Evolutionary conservation across 2,888 invertebrate genomes (phyloP), one percentile per base, ranked within the genome.

Genomic region (Chaetogeoica ovagalla): DNA sequence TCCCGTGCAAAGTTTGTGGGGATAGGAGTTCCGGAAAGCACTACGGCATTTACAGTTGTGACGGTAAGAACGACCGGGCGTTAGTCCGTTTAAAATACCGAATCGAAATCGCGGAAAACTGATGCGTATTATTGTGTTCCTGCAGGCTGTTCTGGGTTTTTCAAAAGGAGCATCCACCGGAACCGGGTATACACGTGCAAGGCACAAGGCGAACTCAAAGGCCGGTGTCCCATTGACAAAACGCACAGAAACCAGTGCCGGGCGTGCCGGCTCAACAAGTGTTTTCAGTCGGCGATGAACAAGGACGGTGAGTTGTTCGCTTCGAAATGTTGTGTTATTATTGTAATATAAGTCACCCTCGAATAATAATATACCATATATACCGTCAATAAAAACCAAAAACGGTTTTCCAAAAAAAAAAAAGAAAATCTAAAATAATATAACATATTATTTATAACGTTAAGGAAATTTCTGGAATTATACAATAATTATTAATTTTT

Each of bases 21-120:
- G 98, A 99, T 88, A 91, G 98, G 86, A 98, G 97, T 85, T 98
- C 98, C 19, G 98, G 99, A 82, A 99, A 98, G 88, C 98, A 99
- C 88, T 99, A 99, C 88, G 98, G 98, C 84, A 98, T 99, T 86
- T 99, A 97, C 88, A 97, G 97, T 86, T 99, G 98, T 86, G 98
- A 99, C 89, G 98, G 98, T 96, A 88, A 91, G 89, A 7, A 19
- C 55, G 19, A 3, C 39, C 19, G 21, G 21, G 43, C 17, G 59
- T 69, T 23, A 11, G 19, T 30, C 30, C 30, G 30, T 30, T 4
- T 30, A 30, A 30, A 30, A 30, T 30, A 30, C 30, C 30, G 30
- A 30, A 30, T 4, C 30, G 30, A 2, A 30, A 30, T 30, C 30
- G 30, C 30, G 30, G 30, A 30, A 30, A 30, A 30, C 30, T 30